Base-by-base conservation (phyloP, 1,140 invertebrate genomes). In the Dendroctonus valens region DNA sequence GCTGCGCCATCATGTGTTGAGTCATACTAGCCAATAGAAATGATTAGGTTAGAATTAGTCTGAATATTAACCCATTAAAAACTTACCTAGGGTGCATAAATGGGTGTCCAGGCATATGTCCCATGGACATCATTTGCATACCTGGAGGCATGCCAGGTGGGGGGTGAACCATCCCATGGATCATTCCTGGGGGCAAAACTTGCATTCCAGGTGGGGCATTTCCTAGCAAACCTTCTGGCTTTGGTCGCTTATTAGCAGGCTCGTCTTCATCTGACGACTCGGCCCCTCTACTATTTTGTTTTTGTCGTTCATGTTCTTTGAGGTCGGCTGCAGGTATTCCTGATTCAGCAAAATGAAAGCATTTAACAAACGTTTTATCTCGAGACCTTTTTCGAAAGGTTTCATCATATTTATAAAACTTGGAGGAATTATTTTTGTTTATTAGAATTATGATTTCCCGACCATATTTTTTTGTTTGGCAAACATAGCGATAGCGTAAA, bases 261-360 rank as follows among this genome's bases (percentile, higher is more conserved):
- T 91, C 89, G 78, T 93, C 91, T 77, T 92, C 90, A 76, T 92
- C 91, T 58, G 91, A 91, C 62, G 82, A 83, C 49, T 83, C 83
- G 26, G 81, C 83, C 41, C 81, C 81, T 40, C 76, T 76, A 64
- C 79, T 80, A 41, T 83, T 86, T 80, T 86, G 84, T 80, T 91
- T 91, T 77, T 93, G 89, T 75, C 88, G 87, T 82, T 98, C 95
- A 82, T 98, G 96, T 78, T 96, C 93, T 77, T 91, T 91, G 46
- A 96, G 78, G 85, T 98, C 96, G 75, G 93, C 92, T 68, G 93
- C 88, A 26, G 98, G 97, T 75, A 99, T 99, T 69, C 77, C 77
- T 78, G 41, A n/a, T 68, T 69, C 14, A 57, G 26, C 1, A 26
- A 3, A 26, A 26, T 2, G 1, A 26, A 26, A 26, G 26, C 26